Evolutionary conservation across 1,140 invertebrate genomes (phyloP).

Genomic region (Polypedilum vanderplanki): DNA sequence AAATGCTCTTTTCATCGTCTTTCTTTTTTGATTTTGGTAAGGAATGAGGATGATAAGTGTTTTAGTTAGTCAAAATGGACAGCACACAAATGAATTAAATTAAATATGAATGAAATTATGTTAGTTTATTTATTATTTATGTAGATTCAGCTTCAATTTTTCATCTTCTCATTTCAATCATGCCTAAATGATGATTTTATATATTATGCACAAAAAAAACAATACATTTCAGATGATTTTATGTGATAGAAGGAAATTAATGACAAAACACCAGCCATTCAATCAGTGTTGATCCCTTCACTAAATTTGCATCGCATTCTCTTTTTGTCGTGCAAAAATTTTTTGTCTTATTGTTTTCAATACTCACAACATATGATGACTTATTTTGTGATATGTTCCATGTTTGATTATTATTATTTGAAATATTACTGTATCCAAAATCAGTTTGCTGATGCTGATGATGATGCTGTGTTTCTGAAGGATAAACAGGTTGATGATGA

Average conservation of each 20-base stretch:
- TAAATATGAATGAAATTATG: neutral
- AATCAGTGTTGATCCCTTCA: neutral
- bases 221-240: neutral
- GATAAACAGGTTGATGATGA: neutral
- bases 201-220: neutral
- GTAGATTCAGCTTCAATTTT: conserved; percentile 11
- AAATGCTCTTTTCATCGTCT: conserved; percentile 1
- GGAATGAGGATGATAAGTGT: neutral
- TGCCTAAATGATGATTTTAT: neutral
- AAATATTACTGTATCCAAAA: neutral
- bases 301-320: neutral
- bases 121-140: no score
- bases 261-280: neutral
- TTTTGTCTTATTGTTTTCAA: neutral
- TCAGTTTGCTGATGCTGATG: neutral
- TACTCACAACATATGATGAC: conserved; percentile 16
- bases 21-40: neutral
- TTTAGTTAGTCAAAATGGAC: neutral
- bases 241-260: neutral
- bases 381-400: neutral
- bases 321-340: neutral
- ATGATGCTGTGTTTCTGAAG: neutral
- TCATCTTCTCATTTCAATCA: neutral
- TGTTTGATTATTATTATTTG: neutral
- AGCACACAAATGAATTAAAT: neutral